Evolutionary conservation across 2,113 vertebrate species (phyloP).

Genomic region (Himantopus leucocephalus): DNA sequence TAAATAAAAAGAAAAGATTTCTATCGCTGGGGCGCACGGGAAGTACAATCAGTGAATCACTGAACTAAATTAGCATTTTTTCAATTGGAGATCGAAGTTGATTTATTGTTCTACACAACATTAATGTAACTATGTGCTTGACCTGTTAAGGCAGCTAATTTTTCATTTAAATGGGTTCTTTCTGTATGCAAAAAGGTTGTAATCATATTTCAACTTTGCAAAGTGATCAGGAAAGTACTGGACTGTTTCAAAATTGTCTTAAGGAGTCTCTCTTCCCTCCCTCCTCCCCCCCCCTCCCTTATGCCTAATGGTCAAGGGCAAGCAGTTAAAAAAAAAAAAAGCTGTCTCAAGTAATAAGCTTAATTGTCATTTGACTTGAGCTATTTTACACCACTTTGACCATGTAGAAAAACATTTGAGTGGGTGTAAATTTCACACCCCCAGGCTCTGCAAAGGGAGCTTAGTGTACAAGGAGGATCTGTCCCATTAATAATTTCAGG

Average conservation of each 20-base stretch:
- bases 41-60: constrained; percentile 79
- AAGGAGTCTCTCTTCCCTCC: constrained; percentile 40
- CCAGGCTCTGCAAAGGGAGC: not conserved
- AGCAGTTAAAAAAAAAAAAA: constrained; percentile 27
- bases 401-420: constrained; percentile 3
- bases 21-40: constrained; percentile 62
- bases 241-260: constrained; percentile 71
- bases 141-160: constrained; percentile 79
- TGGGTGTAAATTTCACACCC: constrained; percentile 28
- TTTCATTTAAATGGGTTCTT: constrained; percentile 78
- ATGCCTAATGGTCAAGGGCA: constrained; percentile 72
- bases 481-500: not conserved
- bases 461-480: not conserved
- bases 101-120: constrained; percentile 82
- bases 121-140: constrained; percentile 81
- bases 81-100: constrained; percentile 82
- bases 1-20: constrained; percentile 79
- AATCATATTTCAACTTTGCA: constrained; percentile 78
- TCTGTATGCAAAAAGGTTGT: constrained; percentile 71
- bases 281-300: not conserved
- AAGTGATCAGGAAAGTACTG: constrained; percentile 73
- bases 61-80: constrained; percentile 81
- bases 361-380: constrained; percentile 65
- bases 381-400: constrained; percentile 41
- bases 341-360: constrained; percentile 63